Base-by-base conservation (phyloP, 2,888 invertebrate genomes). In the Tromatobia lineatoria region DNA sequence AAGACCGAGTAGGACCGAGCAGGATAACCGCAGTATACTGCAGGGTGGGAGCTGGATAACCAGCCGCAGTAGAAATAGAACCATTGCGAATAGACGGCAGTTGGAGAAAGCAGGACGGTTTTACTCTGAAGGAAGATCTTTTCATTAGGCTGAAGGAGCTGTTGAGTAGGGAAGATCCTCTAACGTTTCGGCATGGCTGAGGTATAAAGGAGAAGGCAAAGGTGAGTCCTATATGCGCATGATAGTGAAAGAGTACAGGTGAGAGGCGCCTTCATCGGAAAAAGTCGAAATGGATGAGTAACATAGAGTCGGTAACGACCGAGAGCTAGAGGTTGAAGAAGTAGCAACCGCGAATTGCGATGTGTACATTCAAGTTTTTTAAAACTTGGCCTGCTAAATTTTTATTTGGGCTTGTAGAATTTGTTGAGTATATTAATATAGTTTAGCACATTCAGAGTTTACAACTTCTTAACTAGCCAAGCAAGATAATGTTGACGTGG, bases 381-480 rank as follows among this genome's bases (percentile, higher is more conserved):
- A 81, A 82, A 88, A 8, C 87, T 84, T 80, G 83, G 87, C 75
- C 85, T 61, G 83, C 82, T 83, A 86, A 87, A 83, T 86, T 85
- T 84, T 54, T 11, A 45, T 13, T 10, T 10, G 11, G 42, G 4
- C 7, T 34, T 7, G 34, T 34, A 34, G 34, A 34, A 34, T 34
- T 34, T 34, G 34, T 34, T 34, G 34, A 1, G 7, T 34, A 34
- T 34, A 34, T 34, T 45, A 11, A 7, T 0, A 45, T 45, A 45
- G 45, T 45, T 45, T 0, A 10, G 13, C 8, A 45, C 6, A 45
- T 45, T 45, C 3, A 34, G 34, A 7, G 34, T 4, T 34, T 4
- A 34, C 7, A 34, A 34, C 4, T 34, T 0, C 7, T 34, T 34
- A 34, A 34, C 7, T 34, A 34, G 29, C 29, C 29, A 4, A 2